These are phyloP conservation scores for Stramonita haemastoma DNA, from an alignment of 2,888 invertebrate species.

Conservation along the genomic window DNA sequence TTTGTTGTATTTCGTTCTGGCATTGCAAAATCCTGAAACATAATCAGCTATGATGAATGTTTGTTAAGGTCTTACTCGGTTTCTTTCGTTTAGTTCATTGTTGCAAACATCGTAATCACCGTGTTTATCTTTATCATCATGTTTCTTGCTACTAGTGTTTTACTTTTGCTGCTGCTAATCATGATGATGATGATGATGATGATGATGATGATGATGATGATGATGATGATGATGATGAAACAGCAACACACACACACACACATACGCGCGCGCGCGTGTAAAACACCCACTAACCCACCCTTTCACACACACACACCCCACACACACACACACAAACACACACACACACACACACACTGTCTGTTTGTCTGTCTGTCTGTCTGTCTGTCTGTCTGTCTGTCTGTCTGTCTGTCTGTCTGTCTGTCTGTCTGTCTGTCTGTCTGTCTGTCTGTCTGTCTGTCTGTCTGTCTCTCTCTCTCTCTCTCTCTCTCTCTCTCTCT, in stretches of 20 bases:
- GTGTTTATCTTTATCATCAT: too few species aligned
- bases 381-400: background rate
- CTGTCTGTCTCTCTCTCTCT: slow-evolving; percentile 29
- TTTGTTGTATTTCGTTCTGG: too few species aligned
- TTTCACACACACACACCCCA: slow-evolving; percentile 4
- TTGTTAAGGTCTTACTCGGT: too few species aligned
- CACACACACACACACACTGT: background rate
- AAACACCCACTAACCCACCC: slow-evolving; percentile 1
- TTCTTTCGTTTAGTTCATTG: too few species aligned
- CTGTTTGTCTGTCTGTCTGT: background rate
- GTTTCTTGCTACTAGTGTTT: too few species aligned
- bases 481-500: background rate
- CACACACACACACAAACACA: slow-evolving; percentile 17
- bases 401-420: background rate
- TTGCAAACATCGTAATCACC: too few species aligned
- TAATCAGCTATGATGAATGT: too few species aligned
- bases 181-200: too few species aligned
- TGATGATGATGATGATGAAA: too few species aligned
- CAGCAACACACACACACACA: slow-evolving; percentile 14
- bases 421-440: background rate
- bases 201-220: too few species aligned
- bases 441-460: slow-evolving; percentile 23
- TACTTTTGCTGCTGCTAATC: too few species aligned
- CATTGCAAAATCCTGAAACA: too few species aligned
- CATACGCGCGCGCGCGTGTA: slow-evolving; percentile 1